Percentiles rank a stretch among this genome's conserved stretches.
phyloP scores from a whole-genome alignment of 2,797 vertebrate species.

The Valencia hispanica region DNA sequence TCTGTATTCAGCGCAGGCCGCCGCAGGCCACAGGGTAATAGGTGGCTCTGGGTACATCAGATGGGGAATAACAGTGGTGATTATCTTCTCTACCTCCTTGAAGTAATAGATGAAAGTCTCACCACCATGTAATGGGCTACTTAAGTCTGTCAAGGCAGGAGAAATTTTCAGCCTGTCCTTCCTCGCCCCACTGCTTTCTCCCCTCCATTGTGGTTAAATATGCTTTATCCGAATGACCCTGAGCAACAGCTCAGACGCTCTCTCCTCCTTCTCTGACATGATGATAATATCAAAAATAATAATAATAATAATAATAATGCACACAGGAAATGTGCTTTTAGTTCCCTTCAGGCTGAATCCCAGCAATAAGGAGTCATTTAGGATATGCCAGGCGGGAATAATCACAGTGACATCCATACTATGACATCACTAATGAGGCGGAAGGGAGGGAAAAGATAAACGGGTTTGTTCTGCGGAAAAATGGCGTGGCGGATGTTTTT shows the following conservation, averaged over 20 bases:
- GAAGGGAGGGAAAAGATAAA: conserved; percentile 53
- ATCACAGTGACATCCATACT: conserved; percentile 63
- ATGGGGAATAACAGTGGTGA: conserved; percentile 76
- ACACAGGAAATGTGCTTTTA: conserved; percentile 57
- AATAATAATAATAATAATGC: too few species aligned
- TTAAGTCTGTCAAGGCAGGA: conserved; percentile 77
- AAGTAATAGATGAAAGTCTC: conserved; percentile 82
- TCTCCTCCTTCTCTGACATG: conserved; percentile 53
- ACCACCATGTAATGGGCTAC: conserved; percentile 80
- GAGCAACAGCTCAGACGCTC: conserved; percentile 54
- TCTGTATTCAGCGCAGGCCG: conserved; percentile 55
- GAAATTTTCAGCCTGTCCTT: conserved; percentile 66
- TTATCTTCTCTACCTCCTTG: conserved; percentile 82
- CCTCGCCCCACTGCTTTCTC: conserved; percentile 61
- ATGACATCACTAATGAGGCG: conserved; percentile 67
- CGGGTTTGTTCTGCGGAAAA: conserved; percentile 41
- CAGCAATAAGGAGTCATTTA: conserved; percentile 74
- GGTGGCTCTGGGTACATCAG: conserved; percentile 67
- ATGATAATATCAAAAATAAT: conserved; percentile 50
- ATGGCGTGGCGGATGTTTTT: conserved; percentile 34
- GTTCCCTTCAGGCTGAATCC: conserved; percentile 61
- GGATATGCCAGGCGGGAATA: conserved; percentile 62
- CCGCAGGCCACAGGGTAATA: conserved; percentile 72
- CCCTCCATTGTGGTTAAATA: conserved; percentile 74
- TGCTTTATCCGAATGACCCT: conserved; percentile 70